phyloP scores from a whole-genome alignment of 1,140 invertebrate genomes.

The Drosophila persimilis region DNA sequence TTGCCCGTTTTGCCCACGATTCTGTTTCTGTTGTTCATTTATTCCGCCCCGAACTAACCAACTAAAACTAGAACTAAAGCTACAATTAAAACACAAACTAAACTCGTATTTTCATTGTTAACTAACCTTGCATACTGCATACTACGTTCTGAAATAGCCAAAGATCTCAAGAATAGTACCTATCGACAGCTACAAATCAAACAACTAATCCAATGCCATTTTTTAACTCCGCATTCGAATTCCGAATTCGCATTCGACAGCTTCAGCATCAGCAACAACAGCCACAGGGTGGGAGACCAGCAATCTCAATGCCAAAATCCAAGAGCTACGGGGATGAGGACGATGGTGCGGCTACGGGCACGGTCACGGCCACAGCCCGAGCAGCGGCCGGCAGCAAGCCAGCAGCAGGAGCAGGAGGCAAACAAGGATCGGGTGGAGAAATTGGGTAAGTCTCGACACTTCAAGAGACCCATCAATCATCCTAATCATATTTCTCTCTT shows the following conservation, averaged over 20 bases:
- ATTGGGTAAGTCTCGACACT: slow-evolving; percentile 63
- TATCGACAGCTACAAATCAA: background rate
- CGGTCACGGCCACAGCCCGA: background rate
- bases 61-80: slow-evolving; percentile 28
- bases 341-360: slow-evolving; percentile 6
- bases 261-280: slow-evolving; percentile 48
- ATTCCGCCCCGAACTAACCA: slow-evolving; percentile 24
- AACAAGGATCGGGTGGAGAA: slow-evolving; percentile 56
- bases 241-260: slow-evolving; percentile 1
- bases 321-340: slow-evolving; percentile 69
- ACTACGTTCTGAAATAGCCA: too few relatives aligned
- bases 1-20: background rate
- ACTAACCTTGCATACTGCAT: too few relatives aligned
- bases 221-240: slow-evolving; percentile 19
- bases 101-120: background rate
- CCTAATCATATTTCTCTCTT: background rate
- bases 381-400: slow-evolving; percentile 27
- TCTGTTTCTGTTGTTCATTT: slow-evolving; percentile 15
- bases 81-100: background rate
- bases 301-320: slow-evolving; percentile 72
- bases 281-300: slow-evolving; percentile 55
- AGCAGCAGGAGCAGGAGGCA: slow-evolving; percentile 57
- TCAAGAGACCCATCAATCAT: too few relatives aligned
- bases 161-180: too few relatives aligned
- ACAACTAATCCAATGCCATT: slow-evolving; percentile 64